Evolutionary conservation across 2,888 invertebrate species (phyloP), one percentile per base, ranked within the genome.

Genomic region (Meiosimyza decipiens): DNA sequence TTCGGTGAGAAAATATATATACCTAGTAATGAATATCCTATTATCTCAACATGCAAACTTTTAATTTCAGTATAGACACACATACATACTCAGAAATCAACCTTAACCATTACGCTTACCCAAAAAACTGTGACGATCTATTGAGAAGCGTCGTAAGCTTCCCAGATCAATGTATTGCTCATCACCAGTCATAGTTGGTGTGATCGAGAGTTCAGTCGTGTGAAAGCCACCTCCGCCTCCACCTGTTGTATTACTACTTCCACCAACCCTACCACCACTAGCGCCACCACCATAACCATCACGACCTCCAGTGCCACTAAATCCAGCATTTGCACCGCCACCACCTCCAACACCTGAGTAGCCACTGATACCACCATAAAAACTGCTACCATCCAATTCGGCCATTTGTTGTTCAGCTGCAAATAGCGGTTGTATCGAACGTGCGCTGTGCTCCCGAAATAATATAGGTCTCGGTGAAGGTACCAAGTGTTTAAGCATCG

Each of bases 111-210:
- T 71, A 40, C 22, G 64, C 86, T 86, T 86, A 86, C 86, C 86
- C 73, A 85, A 82, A 80, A 86, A 86, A 81, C 86, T 86, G 76
- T 85, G 86, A 63, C 86, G 85, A 83, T 86, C 86, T 79, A 86
- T 86, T 67, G 85, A 86, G 78, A 86, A 86, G 79, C 85, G 85
- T 71, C 85, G 82, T 74, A 86, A 77, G 77, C 86, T 86, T 77
- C 86, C 85, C 82, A 86, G 81, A 80, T 86, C 85, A 77, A 86
- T 85, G 51, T 80, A 84, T 75, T 85, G 86, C 75, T 86, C 85
- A 79, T 86, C 86, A 75, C 82, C 82, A 75, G 81, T 77, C 77
- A 84, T 80, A 72, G 85, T 83, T 73, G 86, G 86, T 78, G 85
- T 85, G 60, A 86, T 84, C 73, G 86, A 86, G 54, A 86, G 79